Evolutionary conservation across 2,888 invertebrate species (phyloP).

Genomic region (Pteria penguin): DNA sequence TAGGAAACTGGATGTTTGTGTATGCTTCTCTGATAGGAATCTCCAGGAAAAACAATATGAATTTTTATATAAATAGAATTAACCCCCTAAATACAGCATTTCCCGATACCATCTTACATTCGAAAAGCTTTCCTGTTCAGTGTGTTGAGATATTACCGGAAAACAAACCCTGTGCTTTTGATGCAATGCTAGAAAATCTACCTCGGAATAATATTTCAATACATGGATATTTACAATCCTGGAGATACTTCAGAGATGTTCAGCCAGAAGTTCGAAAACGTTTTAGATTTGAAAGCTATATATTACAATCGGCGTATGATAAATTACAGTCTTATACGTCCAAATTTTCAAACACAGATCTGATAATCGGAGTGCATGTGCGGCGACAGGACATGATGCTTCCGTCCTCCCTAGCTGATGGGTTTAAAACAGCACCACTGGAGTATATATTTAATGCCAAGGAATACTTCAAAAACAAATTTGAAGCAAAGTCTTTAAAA

Average conservation of each 20-base stretch:
- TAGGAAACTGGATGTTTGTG: slow-evolving; percentile 45
- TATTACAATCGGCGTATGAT: slow-evolving; percentile 15
- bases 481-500: slow-evolving; percentile 2
- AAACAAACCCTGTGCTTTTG: slow-evolving; percentile 18
- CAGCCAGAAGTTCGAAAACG: slow-evolving; percentile 29
- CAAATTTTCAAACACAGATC: background rate
- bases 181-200: slow-evolving; percentile 4
- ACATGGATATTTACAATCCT: slow-evolving; percentile 46
- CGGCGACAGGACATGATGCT: slow-evolving; percentile 45
- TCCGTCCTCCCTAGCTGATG: slow-evolving; percentile 1
- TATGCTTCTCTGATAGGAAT: slow-evolving; percentile 45
- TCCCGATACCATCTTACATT: background rate
- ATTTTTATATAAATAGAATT: background rate
- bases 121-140: background rate
- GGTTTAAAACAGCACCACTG: slow-evolving; percentile 38
- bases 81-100: slow-evolving; percentile 1
- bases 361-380: slow-evolving; percentile 44
- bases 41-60: slow-evolving; percentile 20
- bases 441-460: slow-evolving; percentile 41
- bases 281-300: slow-evolving; percentile 31
- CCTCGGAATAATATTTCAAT: slow-evolving; percentile 23
- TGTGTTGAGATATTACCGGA: slow-evolving; percentile 15
- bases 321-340: slow-evolving; percentile 1
- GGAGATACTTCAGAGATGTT: slow-evolving; percentile 45
- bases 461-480: slow-evolving; percentile 30